Conservation (phyloP, 2,888 invertebrate genomes). For the Dysmachus trigonus region DNA sequence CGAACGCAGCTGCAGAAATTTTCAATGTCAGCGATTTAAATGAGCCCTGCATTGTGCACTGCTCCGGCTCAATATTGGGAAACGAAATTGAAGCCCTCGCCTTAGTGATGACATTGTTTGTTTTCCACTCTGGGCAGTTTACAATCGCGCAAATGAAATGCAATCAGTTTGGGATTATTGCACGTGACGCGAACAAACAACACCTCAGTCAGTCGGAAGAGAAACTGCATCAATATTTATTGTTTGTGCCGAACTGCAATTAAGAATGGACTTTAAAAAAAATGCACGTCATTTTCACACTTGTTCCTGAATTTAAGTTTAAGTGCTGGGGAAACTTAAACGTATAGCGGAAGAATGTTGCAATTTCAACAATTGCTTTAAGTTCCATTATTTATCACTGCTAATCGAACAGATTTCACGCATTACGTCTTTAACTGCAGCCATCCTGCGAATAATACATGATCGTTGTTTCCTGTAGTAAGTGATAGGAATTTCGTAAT, state of each 20-base stretch:
- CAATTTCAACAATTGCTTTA: not conserved
- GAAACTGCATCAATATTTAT: not conserved
- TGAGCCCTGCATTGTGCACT: not conserved
- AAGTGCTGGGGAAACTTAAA: not conserved
- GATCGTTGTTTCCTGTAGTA: not conserved
- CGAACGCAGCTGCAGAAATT: not conserved
- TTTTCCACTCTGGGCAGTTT: not conserved
- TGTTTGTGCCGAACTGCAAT: not conserved
- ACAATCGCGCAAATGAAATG: not conserved
- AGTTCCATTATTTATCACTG: not conserved
- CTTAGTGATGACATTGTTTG: not conserved
- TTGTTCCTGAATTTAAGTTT: not conserved
- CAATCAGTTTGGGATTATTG: slow-evolving; percentile 9
- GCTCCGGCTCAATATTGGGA: not conserved
- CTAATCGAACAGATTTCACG: not conserved
- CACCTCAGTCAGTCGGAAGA: not conserved
- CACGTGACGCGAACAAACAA: not conserved
- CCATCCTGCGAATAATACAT: not conserved
- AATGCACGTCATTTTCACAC: not conserved
- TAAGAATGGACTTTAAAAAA: not conserved
- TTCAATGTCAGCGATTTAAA: slow-evolving; percentile 28
- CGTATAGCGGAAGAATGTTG: not conserved
- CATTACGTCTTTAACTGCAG: not conserved
- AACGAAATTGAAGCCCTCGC: not conserved
- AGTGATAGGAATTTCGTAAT: not conserved